Evolutionary conservation across 2,113 vertebrate species (phyloP).

Genomic region (Lates calcarifer): DNA sequence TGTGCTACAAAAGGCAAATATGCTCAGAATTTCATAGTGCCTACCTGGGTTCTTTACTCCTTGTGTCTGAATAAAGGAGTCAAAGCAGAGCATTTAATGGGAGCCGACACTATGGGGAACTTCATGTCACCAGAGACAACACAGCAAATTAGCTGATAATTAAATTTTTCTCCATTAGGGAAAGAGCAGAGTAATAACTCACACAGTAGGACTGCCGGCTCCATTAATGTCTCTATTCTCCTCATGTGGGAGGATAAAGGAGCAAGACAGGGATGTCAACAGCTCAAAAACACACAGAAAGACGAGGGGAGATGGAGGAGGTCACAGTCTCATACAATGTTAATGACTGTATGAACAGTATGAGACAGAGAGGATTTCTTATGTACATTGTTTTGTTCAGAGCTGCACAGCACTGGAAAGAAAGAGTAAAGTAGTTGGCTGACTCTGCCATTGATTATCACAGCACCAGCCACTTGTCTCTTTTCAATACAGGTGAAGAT

Average conservation of each 20-base stretch:
- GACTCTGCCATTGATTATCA: conserved; percentile 52
- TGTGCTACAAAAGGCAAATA: conserved; percentile 2
- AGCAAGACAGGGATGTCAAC: conserved; percentile 55
- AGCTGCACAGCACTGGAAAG: conserved; percentile 6
- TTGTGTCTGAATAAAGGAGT: conserved; percentile 77
- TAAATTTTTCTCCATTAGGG: conserved; percentile 89
- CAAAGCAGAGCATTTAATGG: conserved; percentile 84
- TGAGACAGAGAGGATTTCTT: conserved; percentile 2
- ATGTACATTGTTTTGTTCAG: conserved; percentile 28
- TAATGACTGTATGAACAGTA: conserved; percentile 46
- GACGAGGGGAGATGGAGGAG: conserved; percentile 40
- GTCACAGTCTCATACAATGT: conserved; percentile 44
- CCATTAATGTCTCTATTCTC: conserved; percentile 92
- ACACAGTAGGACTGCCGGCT: conserved; percentile 84
- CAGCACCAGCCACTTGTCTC: conserved; percentile 44
- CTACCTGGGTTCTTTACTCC: conserved; percentile 55
- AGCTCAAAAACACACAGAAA: conserved; percentile 52
- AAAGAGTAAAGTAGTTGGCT: conserved; percentile 21
- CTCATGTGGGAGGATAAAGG: conserved; percentile 66
- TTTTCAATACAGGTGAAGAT: conserved; percentile 60
- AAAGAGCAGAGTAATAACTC: conserved; percentile 88
- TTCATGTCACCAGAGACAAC: conserved; percentile 84
- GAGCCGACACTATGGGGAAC: conserved; percentile 83
- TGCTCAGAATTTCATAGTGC: neutral
- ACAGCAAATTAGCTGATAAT: conserved; percentile 91